These are phyloP conservation scores for Ips typographus DNA, from an alignment of 1,140 invertebrate species.

Conservation along the genomic window DNA sequence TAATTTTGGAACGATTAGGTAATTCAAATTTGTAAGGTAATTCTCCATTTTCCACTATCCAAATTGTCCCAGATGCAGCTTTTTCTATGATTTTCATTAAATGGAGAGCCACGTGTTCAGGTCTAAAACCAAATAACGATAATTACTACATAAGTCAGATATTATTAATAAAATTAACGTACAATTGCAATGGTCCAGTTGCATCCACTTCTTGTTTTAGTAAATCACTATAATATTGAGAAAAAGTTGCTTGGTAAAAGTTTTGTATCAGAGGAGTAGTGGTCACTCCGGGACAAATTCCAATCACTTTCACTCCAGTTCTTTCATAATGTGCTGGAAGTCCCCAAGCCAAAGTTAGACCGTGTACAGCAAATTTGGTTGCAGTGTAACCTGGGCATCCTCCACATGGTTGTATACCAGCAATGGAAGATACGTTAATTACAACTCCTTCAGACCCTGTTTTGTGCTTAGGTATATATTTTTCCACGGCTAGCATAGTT, in stretches of 20 bases:
- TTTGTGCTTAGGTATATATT: slow-evolving; percentile 6
- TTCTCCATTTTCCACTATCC: slow-evolving; percentile 36
- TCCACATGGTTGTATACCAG: slow-evolving; percentile 26
- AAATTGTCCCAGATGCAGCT: slow-evolving; percentile 30
- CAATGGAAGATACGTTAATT: slow-evolving; percentile 42
- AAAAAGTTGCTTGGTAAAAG: neutral
- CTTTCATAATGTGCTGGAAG: neutral
- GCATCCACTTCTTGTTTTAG: neutral
- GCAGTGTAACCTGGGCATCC: neutral
- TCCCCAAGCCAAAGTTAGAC: neutral
- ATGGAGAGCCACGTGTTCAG: neutral
- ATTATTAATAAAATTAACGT: neutral
- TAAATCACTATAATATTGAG: neutral
- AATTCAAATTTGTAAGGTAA: neutral
- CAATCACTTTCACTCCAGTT: neutral
- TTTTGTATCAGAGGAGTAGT: neutral
- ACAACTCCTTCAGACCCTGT: slow-evolving; percentile 39
- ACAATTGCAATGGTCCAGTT: neutral
- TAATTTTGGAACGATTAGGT: neutral
- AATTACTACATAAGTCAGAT: too few species aligned
- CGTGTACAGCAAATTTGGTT: neutral
- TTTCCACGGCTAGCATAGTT: slow-evolving; percentile 34
- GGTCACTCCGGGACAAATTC: neutral
- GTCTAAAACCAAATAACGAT: neutral
- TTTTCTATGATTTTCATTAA: slow-evolving; percentile 10